Conservation (phyloP, 1,140 invertebrate species). For the Drosophila albomicans region DNA sequence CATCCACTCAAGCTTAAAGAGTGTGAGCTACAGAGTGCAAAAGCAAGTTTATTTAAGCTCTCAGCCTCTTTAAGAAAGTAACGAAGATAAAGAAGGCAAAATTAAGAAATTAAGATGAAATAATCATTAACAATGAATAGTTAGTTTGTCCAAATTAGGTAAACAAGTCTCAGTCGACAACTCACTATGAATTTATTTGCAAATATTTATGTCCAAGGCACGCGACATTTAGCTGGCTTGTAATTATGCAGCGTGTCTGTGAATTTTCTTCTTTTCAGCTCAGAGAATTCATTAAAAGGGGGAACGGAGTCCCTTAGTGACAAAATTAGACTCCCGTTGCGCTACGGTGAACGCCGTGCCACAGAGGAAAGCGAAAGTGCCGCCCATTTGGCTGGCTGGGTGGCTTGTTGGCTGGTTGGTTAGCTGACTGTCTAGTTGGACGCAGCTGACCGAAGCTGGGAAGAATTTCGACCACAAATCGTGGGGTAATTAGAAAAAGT, state of each 20-base stretch:
- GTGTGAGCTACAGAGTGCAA: neutral
- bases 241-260: conserved; percentile 63
- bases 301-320: conserved; percentile 49
- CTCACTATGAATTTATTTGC: conserved; percentile 52
- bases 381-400: conserved; percentile 50
- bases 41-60: neutral
- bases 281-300: conserved; percentile 58
- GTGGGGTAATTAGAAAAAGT: conserved; percentile 78
- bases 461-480: conserved; percentile 84
- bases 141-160: conserved; percentile 46
- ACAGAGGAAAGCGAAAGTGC: conserved; percentile 78
- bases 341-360: conserved; percentile 45
- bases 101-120: conserved; percentile 57
- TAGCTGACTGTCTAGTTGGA: conserved; percentile 56
- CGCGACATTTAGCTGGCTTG: conserved; percentile 63
- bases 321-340: conserved; percentile 68
- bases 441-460: conserved; percentile 78
- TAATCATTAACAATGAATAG: conserved; percentile 63
- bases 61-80: conserved; percentile 14
- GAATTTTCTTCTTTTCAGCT: conserved; percentile 55
- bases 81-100: conserved; percentile 3
- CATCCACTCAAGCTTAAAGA: too few relatives aligned
- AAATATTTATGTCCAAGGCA: conserved; percentile 54
- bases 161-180: conserved; percentile 34
- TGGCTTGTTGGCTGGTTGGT: conserved; percentile 31